A percentile compares a stretch with the other conserved stretches of the same genome.
Evolutionary conservation across 1,140 invertebrate genomes (phyloP).

Genomic region (Araneus ventricosus): DNA sequence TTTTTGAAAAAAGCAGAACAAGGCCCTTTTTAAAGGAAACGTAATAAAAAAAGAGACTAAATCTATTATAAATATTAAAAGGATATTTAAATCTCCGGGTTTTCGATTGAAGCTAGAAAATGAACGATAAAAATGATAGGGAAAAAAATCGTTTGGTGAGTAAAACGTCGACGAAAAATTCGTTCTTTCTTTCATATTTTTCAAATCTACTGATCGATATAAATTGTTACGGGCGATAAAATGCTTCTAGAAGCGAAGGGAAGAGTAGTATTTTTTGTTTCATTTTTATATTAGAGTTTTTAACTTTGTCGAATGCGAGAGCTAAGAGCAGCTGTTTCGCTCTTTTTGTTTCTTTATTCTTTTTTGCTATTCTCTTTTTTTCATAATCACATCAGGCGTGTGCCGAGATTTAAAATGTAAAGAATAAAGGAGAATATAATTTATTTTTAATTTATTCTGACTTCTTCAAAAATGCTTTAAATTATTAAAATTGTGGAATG

Average conservation of each 20-base stretch:
- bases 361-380: background rate
- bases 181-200: slow-evolving; percentile 43
- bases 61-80: slow-evolving; percentile 63
- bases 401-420: slow-evolving; percentile 23
- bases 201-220: slow-evolving; percentile 51
- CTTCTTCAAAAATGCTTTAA: slow-evolving; percentile 20
- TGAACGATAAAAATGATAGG: slow-evolving; percentile 44
- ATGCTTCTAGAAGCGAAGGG: slow-evolving; percentile 30
- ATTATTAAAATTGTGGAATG: background rate
- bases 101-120: slow-evolving; percentile 38
- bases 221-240: slow-evolving; percentile 63
- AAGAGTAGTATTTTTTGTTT: background rate
- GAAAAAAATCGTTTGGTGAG: slow-evolving; percentile 33
- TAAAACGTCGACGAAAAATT: slow-evolving; percentile 34
- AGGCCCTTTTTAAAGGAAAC: background rate
- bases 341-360: background rate
- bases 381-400: background rate
- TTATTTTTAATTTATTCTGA: slow-evolving; percentile 44
- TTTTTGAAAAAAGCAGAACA: background rate
- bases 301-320: slow-evolving; percentile 36
- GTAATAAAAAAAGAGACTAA: slow-evolving; percentile 16
- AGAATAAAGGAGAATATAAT: background rate
- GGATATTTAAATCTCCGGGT: slow-evolving; percentile 38
- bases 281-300: slow-evolving; percentile 14
- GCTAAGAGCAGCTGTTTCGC: slow-evolving; percentile 27